phyloP scores from a whole-genome alignment of 1,140 invertebrate genomes.

The Vollenhovia emeryi region DNA sequence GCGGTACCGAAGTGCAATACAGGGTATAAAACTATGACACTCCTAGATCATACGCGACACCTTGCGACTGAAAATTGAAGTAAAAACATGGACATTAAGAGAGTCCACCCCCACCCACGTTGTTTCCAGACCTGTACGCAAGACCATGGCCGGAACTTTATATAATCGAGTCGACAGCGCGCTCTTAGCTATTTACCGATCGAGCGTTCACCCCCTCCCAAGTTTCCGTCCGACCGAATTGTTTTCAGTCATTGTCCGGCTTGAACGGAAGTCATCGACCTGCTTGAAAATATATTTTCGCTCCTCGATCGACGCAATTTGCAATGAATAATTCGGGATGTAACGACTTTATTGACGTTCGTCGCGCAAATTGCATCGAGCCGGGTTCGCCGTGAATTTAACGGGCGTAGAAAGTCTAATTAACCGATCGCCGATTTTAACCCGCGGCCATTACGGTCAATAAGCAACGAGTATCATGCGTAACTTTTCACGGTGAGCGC shows the following conservation, averaged over 20 bases:
- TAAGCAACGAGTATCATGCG: neutral
- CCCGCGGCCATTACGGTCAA: slow-evolving; percentile 23
- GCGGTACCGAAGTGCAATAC: too few relatives aligned
- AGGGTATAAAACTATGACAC: too few relatives aligned
- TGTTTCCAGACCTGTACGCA: too few relatives aligned
- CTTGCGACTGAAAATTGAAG: too few relatives aligned
- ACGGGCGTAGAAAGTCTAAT: slow-evolving; percentile 17
- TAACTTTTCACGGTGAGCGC: neutral
- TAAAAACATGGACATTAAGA: too few relatives aligned
- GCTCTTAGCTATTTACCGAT: neutral
- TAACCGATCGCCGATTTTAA: slow-evolving; percentile 24
- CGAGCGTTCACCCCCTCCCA: neutral
- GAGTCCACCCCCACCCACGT: too few relatives aligned
- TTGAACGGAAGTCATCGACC: neutral
- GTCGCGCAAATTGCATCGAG: neutral
- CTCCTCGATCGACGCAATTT: neutral
- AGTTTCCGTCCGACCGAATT: neutral
- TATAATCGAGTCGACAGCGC: neutral
- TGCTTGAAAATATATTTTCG: slow-evolving; percentile 3
- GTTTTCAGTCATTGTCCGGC: neutral
- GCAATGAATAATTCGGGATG: neutral
- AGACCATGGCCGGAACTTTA: neutral
- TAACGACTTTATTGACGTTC: slow-evolving; percentile 21
- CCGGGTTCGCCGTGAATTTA: neutral
- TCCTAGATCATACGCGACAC: too few relatives aligned